Evolutionary conservation across 1,140 invertebrate species (phyloP), one percentile per base, ranked within the genome.

Genomic region (Tetramorium simillimum): DNA sequence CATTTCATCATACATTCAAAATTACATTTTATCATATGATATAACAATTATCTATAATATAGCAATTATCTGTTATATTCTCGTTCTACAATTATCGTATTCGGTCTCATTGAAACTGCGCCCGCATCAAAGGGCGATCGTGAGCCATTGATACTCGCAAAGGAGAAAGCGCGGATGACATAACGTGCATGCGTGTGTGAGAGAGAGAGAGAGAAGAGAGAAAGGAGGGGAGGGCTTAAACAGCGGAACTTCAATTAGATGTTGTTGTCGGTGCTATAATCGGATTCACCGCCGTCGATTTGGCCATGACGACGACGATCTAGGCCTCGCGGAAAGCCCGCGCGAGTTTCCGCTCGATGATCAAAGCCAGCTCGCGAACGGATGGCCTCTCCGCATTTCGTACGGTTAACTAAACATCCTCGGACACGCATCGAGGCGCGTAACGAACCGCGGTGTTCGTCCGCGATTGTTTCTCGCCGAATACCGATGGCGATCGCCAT

Each of bases 361-460:
- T 90, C 89, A 90, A 90, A 90, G 89, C 46, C 75, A 14, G n/a
- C 60, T 24, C 43, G 58, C 77, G 72, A 63, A 60, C 40, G 84
- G 69, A 89, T 89, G 33, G 33, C 62, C 63, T 86, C 60, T 53
- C 62, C 76, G 67, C 73, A 73, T 86, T 82, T 84, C 70, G 72
- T 75, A 90, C 72, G 88, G 89, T 90, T 87, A 87, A 75, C 85
- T 90, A 90, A 90, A 62, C 85, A 87, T 78, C 88, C 89, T 87
- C 73, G 80, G 80, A 90, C 86, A 90, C 81, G 88, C 88, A 89
- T n/a, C 37, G 69, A 43, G 60, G 65, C 77, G 62, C 88, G 88
- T 89, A 90, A 90, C 85, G 56, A 87, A 72, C 46, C 58, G 16
- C 37, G 40, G n/a, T 51, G 33, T 81, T 81, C 77, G n/a, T 7